Base-by-base conservation (phyloP, 2,888 invertebrate genomes). In the Metallyticus violacea region DNA sequence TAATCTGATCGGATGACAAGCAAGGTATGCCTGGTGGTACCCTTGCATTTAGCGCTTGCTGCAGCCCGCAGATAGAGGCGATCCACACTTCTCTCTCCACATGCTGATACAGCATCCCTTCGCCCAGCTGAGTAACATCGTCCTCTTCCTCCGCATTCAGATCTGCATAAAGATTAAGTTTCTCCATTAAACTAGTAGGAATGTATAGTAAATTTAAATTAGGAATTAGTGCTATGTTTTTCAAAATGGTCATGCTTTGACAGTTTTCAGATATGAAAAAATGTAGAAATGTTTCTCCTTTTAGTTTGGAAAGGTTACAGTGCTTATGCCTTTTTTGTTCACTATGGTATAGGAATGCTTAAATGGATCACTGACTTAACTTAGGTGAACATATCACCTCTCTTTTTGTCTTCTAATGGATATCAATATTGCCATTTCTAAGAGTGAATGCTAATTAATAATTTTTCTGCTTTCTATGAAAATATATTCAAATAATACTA, bases 71-170 rank as follows among this genome's bases (percentile, higher is more conserved):
- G 92, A 90, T 96, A 96, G 26, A 96, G 90, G 83, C 94, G 93
- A 90, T 96, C 96, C 88, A 96, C 96, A 90, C 95, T 94, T 88
- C 94, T 94, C 92, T 96, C 96, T 0, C 95, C 95, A 89, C 95
- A 95, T 1, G 92, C 90, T 1, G 88, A 88, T 26, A 88, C 87
- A 5, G 88, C 88, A 83, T 88, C 88, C 25, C 88, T 77, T 29
- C 86, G 87, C 25, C 85, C 83, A 84, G 84, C 86, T 9, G 77
- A 77, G 15, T 82, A 82, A 15, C 87, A 86, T 6, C 87, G 86
- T 40, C 85, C 86, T 77, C 87, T 27, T 29, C 85, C 87, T 40
- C 86, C 86, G 29, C 88, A 95, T 90, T 96, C 96, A 0, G 96
- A 96, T 79, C 94, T 94, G 15, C 4, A 15, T 4, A 62, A 62